Base-by-base conservation (phyloP, 2,797 vertebrate species). In the Xyrichtys novacula region DNA sequence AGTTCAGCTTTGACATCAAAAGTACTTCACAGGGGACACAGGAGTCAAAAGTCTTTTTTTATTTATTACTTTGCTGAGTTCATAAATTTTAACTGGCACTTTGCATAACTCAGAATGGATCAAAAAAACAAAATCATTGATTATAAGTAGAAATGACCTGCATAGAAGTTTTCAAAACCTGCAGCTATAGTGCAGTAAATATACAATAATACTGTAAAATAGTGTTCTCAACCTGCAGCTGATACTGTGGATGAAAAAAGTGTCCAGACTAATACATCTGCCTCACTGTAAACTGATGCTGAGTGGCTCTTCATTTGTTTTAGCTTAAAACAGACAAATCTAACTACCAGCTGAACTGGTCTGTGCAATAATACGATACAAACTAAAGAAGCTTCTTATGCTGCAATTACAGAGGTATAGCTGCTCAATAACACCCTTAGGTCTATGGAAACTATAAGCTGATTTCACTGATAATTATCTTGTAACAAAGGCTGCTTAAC, bases 41-140 rank as follows among this genome's bases (percentile, higher is more conserved):
- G 15, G 22, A 46, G 7, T 46, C 16, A 7, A 47, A 28, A n/a
- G 20, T 68, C 2, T 22, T 49, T 59, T 19, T 64, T 72, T 58
- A 73, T 84, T 82, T 0, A 46, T 67, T 78, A 76, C n/a, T 3
- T 75, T 67, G 19, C 43, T 59, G 20, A 74, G 15, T 44, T 82
- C 57, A 85, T 19, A 77, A 70, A 61, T 66, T 29, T 16, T 11
- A 38, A 81, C 75, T 79, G 78, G 76, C 70, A 85, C 38, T n/a
- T 85, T 20, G 63, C 34, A 62, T 62, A 43, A 62, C n/a, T 54
- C 29, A 25, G 14, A 58, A 63, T 74, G 29, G 64, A 46, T 52
- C 43, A 63, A 31, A 17, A 46, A 10, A 57, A 5, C 31, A 65
- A 4, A 5, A 16, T 43, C 17, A 36, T 9, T 43, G 22, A 44